Percentiles rank a stretch among this genome's conserved stretches.
Conservation (phyloP, 2,113 vertebrate species). For the Centrocercus urophasianus region DNA sequence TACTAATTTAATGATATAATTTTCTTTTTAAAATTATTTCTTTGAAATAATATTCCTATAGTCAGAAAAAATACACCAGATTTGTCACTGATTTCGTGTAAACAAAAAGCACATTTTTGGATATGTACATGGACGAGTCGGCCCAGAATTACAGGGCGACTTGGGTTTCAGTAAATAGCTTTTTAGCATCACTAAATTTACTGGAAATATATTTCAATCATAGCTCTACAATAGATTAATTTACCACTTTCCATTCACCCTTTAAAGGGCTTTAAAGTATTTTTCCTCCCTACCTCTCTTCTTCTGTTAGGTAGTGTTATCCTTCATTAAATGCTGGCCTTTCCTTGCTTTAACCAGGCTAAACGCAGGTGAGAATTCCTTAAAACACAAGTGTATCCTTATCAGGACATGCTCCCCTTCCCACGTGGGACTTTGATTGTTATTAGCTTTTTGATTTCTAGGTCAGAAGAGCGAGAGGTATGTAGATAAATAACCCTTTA, state of each 20-base stretch:
- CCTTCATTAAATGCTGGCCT: slow-evolving; percentile 43
- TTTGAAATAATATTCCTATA: slow-evolving; percentile 85
- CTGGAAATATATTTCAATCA: slow-evolving; percentile 48
- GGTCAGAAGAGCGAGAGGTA: slow-evolving; percentile 73
- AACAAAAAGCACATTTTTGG: slow-evolving; percentile 71
- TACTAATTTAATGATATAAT: slow-evolving; percentile 80
- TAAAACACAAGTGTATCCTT: neutral
- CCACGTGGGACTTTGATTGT: neutral
- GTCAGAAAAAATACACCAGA: slow-evolving; percentile 82
- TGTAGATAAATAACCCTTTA: slow-evolving; percentile 73
- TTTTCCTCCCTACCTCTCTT: slow-evolving; percentile 39
- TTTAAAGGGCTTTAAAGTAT: slow-evolving; percentile 45
- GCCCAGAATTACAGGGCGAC: slow-evolving; percentile 67
- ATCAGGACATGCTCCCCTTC: neutral
- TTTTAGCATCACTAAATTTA: slow-evolving; percentile 32
- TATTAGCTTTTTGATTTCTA: slow-evolving; percentile 44
- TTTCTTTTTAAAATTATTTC: slow-evolving; percentile 74
- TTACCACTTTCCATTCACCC: slow-evolving; percentile 40
- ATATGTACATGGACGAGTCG: slow-evolving; percentile 75
- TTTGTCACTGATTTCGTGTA: slow-evolving; percentile 77
- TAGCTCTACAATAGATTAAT: slow-evolving; percentile 63
- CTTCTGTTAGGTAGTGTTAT: slow-evolving; percentile 39
- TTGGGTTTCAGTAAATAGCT: slow-evolving; percentile 62
- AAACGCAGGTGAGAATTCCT: slow-evolving; percentile 7
- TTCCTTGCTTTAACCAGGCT: neutral